Conservation (phyloP, 2,113 vertebrate species). For the Gadus chalcogrammus region DNA sequence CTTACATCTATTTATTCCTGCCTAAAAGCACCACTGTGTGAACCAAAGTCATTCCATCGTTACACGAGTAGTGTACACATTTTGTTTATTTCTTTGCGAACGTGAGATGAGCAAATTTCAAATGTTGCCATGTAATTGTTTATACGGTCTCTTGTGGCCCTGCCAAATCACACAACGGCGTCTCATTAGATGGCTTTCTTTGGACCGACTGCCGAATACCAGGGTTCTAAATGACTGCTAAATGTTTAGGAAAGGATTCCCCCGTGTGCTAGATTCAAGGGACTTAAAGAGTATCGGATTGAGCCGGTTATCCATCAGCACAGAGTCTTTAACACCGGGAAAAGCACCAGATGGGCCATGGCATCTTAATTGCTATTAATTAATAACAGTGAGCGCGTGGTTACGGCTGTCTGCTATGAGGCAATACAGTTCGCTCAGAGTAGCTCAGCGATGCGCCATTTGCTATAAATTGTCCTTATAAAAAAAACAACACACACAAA, state of each 20-base stretch:
- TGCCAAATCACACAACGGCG: slow-evolving; percentile 40
- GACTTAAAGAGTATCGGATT: slow-evolving; percentile 47
- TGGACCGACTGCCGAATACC: slow-evolving; percentile 34
- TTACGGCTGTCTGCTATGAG: slow-evolving; percentile 30
- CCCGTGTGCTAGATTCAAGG: slow-evolving; percentile 19
- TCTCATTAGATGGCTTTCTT: slow-evolving; percentile 16
- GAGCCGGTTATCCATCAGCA: slow-evolving; percentile 47
- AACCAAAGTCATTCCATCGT: too few relatives aligned
- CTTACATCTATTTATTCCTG: too few relatives aligned
- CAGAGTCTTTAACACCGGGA: slow-evolving; percentile 26
- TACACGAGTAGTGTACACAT: too few relatives aligned
- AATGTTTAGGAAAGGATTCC: slow-evolving; percentile 28
- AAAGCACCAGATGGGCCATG: slow-evolving; percentile 21
- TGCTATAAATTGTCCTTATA: slow-evolving; percentile 31
- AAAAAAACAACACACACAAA: background rate
- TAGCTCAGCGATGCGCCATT: slow-evolving; percentile 24
- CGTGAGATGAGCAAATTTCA: slow-evolving; percentile 37
- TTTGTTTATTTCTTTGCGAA: slow-evolving; percentile 26
- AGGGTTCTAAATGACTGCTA: slow-evolving; percentile 37
- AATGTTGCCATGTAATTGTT: slow-evolving; percentile 32
- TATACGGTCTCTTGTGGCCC: slow-evolving; percentile 34
- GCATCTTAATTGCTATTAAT: slow-evolving; percentile 38
- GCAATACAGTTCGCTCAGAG: slow-evolving; percentile 34
- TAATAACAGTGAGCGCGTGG: slow-evolving; percentile 30
- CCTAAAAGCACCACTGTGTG: too few relatives aligned